Percentiles rank a stretch among this genome's conserved stretches.
These are phyloP conservation scores for Drosophila formosana DNA, from an alignment of 2,888 invertebrate genomes.

Conservation along the genomic window DNA sequence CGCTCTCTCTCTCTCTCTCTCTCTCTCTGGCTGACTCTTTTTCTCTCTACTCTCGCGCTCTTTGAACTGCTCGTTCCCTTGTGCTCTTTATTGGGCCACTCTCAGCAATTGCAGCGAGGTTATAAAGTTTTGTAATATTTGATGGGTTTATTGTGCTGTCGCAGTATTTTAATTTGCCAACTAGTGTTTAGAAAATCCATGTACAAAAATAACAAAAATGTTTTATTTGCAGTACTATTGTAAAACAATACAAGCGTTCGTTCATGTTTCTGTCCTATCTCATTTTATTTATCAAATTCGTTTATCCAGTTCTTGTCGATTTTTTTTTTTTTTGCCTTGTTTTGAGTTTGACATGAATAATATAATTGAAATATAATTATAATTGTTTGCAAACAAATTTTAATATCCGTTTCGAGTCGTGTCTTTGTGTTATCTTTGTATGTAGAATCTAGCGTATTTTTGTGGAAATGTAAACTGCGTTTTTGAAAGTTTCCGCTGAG, in stretches of 20 bases:
- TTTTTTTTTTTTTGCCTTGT: constrained; percentile 36
- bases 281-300: constrained; percentile 21
- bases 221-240: constrained; percentile 1
- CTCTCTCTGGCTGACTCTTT: constrained; percentile 2
- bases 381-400: constrained; percentile 37
- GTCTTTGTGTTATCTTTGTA: constrained; percentile 39
- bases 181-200: constrained; percentile 21
- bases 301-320: constrained; percentile 46
- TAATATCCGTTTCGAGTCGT: constrained; percentile 28
- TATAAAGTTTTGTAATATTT: constrained; percentile 67
- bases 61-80: constrained; percentile 8
- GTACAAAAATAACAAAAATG: constrained; percentile 9
- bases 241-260: constrained; percentile 3
- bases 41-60: neutral
- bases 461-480: constrained; percentile 15
- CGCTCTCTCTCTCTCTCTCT: constrained; percentile 8
- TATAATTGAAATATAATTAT: constrained; percentile 60
- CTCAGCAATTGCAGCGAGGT: constrained; percentile 64
- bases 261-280: constrained; percentile 17
- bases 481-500: constrained; percentile 7
- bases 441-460: constrained; percentile 6
- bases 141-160: constrained; percentile 59
- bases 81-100: constrained; percentile 31
- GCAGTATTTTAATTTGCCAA: constrained; percentile 30
- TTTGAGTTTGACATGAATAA: constrained; percentile 36